Evolutionary conservation across 2,797 vertebrate genomes (phyloP), one percentile per base, ranked within the genome.

Genomic region (Aeoliscus strigatus): DNA sequence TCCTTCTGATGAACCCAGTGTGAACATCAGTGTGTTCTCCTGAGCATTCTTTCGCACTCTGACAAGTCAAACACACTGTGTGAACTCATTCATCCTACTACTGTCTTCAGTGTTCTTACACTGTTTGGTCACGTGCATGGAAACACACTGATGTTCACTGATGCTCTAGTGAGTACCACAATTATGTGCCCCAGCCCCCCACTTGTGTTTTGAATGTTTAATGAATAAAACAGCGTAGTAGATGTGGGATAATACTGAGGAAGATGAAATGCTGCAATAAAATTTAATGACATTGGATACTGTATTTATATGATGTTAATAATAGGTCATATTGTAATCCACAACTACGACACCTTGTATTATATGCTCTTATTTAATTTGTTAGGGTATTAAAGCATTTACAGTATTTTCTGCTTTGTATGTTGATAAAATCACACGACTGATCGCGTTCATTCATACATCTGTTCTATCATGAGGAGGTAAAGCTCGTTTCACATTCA

Each of bases 231-330:
- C 64, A 35, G 16, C 32, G 60, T 30, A 25, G 60, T 66, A 27
- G 47, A 51, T 49, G 55, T 70, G 51, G 57, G 38, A 53, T 31
- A 48, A 35, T 50, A 60, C 59, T 40, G 44, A 51, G 49, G 33
- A 66, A 27, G 44, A 48, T 56, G 45, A 61, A 67, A 72, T 57
- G 79, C 76, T 81, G 75, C 77, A 67, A 51, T 73, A 57, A 77
- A 75, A 56, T 52, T 49, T 9, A n/a, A 28, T 60, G 53, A 70
- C 55, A 66, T 80, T 53, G 39, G 57, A 85, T 86, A 88, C 88
- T 90, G 86, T 90, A 89, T 85, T 88, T 86, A 89, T 83, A 83
- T 87, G 78, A 76, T 89, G 85, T 90, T 86, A 77, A 86, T 87
- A 87, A 86, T 88, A 86, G 74, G 66, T 77, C 88, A 79, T 88